phyloP scores from a whole-genome alignment of 2,888 invertebrate genomes.

The Nemotelus nigrinus region DNA sequence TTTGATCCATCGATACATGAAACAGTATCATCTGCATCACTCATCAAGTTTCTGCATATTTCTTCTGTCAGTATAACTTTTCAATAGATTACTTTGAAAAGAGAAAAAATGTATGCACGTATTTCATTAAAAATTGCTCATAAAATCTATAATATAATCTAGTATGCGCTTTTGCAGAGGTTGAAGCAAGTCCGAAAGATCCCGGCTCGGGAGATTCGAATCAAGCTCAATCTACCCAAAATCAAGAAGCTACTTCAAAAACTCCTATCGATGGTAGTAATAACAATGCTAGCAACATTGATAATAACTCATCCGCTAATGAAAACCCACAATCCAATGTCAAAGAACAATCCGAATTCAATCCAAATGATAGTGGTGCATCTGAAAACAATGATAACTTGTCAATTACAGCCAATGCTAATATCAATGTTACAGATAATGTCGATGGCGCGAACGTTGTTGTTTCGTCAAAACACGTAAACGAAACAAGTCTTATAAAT shows the following conservation, averaged over 20 bases:
- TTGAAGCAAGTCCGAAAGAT: constrained; percentile 30
- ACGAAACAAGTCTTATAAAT: constrained; percentile 7
- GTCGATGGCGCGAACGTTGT: no score
- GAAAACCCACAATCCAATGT: neutral
- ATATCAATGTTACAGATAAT: constrained; percentile 15
- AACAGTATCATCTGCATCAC: no score
- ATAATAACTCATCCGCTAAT: constrained; percentile 6
- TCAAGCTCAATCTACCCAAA: constrained; percentile 31
- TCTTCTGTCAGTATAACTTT: no score
- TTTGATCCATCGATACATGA: no score
- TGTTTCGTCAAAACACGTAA: neutral
- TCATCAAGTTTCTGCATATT: no score
- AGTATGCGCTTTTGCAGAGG: constrained; percentile 27
- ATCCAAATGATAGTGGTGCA: neutral
- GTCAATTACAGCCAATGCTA: constrained; percentile 44
- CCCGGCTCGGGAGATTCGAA: constrained; percentile 22
- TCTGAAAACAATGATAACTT: constrained; percentile 41
- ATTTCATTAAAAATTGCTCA: neutral
- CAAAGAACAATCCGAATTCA: neutral
- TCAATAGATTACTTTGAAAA: no score
- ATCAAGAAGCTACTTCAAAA: constrained; percentile 3
- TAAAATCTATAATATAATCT: constrained; percentile 9
- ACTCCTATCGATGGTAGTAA: neutral
- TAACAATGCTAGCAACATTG: neutral
- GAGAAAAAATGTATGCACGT: no score